Base-by-base conservation (phyloP, 1,140 invertebrate genomes). In the Atta texana region DNA sequence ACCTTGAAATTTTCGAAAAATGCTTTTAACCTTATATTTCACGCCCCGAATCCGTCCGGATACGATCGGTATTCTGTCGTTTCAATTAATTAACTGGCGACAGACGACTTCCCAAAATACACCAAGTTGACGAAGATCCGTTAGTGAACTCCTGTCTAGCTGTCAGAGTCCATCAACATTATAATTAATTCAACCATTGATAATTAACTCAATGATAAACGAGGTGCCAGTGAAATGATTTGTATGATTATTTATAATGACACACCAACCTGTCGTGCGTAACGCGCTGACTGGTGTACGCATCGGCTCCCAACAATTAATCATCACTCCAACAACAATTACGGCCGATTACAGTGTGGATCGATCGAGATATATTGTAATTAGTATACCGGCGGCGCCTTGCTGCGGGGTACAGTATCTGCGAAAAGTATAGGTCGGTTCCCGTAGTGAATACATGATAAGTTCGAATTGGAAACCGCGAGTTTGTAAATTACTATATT, bases 241-340 rank as follows among this genome's bases (percentile, higher is more conserved):
- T 87, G 89, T 86, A 87, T 91, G 72, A 91, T 91, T 91, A 91
- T 91, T 91, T 91, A 90, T 91, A 91, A 91, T 91, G 86, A 91
- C 90, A 91, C 80, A 80, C 77, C 74, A 77, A 78, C 71, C 77
- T 88, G 90, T 87, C 87, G 84, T 55, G 78, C 89, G 87, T 91
- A 90, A 90, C 90, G 89, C 82, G 80, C 53, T 74, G 49, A 39
- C 53, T 34, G 72, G 39, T 72, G 28, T 51, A 87, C 55, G 82
- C 72, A 51, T 69, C 61, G 39, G 18, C 57, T 63, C 39, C 1
- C 21, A 51, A 89, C 85, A 86, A 91, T 91, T 91, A 91, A 91
- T 91, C 90, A 91, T 75, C 76, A 64, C 69, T 91, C 81, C 61
- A 89, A 87, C 89, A 91, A 91, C 90, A 91, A 91, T 91, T 91